These are phyloP conservation scores for Sesamia nonagrioides DNA, from an alignment of 1,140 invertebrate genomes.

Conservation along the genomic window DNA sequence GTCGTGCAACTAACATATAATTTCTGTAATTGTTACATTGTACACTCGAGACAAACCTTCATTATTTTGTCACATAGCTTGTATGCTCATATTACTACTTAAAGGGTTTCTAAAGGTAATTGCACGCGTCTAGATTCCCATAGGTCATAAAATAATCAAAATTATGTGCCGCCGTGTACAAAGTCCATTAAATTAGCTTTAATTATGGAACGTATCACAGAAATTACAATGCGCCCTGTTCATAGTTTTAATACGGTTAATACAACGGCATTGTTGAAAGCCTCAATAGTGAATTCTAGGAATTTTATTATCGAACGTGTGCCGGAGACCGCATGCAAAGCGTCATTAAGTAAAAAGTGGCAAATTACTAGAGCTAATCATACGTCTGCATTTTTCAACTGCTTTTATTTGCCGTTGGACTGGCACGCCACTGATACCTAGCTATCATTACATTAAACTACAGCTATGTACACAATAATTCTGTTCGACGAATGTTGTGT, in stretches of 20 bases:
- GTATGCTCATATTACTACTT: conserved; percentile 5
- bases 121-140: conserved; percentile 42
- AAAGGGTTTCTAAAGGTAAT: conserved; percentile 44
- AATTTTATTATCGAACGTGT: conserved; percentile 49
- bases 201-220: conserved; percentile 46
- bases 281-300: conserved; percentile 51
- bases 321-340: conserved; percentile 49
- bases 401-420: conserved; percentile 23
- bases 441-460: conserved; percentile 35
- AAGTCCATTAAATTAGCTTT: conserved; percentile 46
- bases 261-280: conserved; percentile 28
- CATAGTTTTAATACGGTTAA: conserved; percentile 24
- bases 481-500: conserved; percentile 20
- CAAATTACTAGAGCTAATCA: conserved; percentile 54
- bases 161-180: conserved; percentile 42
- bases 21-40: background rate
- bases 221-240: conserved; percentile 34
- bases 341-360: conserved; percentile 52
- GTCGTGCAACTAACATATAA: background rate
- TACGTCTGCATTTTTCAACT: conserved; percentile 53
- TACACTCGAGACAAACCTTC: background rate
- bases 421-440: conserved; percentile 42
- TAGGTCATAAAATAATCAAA: conserved; percentile 50
- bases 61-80: conserved; percentile 28
- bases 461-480: conserved; percentile 27